These are phyloP conservation scores for Sylvilagus bachmani DNA, from an alignment of 2,113 vertebrate genomes.

Conservation along the genomic window DNA sequence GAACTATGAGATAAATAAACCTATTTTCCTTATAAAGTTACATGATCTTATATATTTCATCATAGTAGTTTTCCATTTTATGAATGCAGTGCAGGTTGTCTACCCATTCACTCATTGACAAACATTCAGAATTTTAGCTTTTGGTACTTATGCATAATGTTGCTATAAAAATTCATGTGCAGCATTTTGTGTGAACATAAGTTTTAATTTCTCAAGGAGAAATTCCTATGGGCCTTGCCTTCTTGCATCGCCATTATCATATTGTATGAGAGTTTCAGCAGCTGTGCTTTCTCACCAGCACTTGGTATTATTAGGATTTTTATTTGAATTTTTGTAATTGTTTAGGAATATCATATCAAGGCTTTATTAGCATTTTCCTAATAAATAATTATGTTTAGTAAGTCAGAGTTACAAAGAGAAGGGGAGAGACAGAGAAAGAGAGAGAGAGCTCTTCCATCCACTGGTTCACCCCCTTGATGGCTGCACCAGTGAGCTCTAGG, in stretches of 20 bases:
- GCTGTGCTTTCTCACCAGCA: neutral
- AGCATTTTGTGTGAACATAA: neutral
- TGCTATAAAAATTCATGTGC: neutral
- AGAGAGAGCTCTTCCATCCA: no score
- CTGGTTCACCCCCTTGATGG: no score
- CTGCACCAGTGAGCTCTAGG: no score
- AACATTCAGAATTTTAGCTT: neutral
- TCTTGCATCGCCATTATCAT: neutral
- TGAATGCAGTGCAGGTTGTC: neutral
- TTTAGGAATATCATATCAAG: neutral
- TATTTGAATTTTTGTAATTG: neutral
- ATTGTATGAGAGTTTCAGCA: neutral
- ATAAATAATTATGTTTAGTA: neutral
- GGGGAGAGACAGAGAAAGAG: no score
- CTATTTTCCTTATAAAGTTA: no score
- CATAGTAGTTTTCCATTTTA: neutral
- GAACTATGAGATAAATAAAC: no score
- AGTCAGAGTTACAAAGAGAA: no score
- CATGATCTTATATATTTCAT: no score
- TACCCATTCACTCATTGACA: neutral
- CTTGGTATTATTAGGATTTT: neutral
- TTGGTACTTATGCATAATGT: neutral
- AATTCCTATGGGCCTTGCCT: neutral
- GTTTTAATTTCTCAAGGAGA: neutral
- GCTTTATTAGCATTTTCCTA: conserved; percentile 1